phyloP scores from a whole-genome alignment of 1,140 invertebrate species.

The Amyelois transitella region DNA sequence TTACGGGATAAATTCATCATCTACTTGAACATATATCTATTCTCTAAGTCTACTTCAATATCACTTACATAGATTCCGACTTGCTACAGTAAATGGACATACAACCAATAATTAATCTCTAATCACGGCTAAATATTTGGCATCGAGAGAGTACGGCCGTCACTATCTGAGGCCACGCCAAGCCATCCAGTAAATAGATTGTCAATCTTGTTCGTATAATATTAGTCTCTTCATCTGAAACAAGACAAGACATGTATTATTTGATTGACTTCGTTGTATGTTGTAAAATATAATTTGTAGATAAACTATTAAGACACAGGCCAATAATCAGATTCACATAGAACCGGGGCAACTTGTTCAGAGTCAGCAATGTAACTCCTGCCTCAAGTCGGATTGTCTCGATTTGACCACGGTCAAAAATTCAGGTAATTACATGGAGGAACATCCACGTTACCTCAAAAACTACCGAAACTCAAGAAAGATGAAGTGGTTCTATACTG shows the following conservation, averaged over 20 bases:
- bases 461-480: too few species aligned
- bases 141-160: conserved; percentile 42
- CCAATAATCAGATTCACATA: too few species aligned
- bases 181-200: conserved; percentile 7
- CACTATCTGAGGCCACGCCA: not conserved
- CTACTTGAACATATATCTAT: conserved; percentile 51
- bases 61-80: conserved; percentile 35
- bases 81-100: conserved; percentile 68
- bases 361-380: too few species aligned
- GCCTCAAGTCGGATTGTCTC: too few species aligned
- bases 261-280: not conserved
- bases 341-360: too few species aligned
- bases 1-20: conserved; percentile 42
- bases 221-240: conserved; percentile 57
- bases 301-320: too few species aligned
- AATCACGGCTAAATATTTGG: conserved; percentile 54
- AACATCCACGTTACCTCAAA: too few species aligned
- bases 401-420: too few species aligned
- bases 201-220: not conserved
- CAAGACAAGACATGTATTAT: not conserved
- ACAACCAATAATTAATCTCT: conserved; percentile 41
- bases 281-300: too few species aligned
- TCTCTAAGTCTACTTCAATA: conserved; percentile 32
- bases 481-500: not conserved
- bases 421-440: too few species aligned